Evolutionary conservation across 2,113 vertebrate genomes (phyloP).

Genomic region (Cromileptes altivelis): DNA sequence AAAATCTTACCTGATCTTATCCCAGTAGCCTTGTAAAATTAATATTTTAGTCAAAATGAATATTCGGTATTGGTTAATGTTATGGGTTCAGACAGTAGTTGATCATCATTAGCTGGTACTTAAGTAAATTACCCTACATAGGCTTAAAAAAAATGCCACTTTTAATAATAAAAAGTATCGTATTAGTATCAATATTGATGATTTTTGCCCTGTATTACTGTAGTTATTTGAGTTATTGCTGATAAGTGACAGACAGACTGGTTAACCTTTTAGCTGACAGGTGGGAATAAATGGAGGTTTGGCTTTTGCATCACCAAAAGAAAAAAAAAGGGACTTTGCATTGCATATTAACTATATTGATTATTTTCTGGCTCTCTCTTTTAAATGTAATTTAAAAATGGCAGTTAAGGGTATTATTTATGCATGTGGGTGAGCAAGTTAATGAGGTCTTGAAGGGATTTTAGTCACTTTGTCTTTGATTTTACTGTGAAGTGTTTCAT

Average conservation of each 20-base stretch:
- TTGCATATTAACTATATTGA: background rate
- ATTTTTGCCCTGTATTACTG: too few species aligned
- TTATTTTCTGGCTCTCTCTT: background rate
- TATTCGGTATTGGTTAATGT: too few species aligned
- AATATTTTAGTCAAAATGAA: too few species aligned
- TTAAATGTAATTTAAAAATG: background rate
- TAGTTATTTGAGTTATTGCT: too few species aligned
- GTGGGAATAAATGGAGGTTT: background rate
- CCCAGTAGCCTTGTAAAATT: too few species aligned
- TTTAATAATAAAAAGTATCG: too few species aligned
- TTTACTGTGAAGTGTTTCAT: slow-evolving; percentile 2
- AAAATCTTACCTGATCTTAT: too few species aligned
- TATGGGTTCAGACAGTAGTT: too few species aligned
- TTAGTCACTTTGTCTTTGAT: background rate
- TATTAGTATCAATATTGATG: too few species aligned
- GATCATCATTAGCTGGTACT: too few species aligned
- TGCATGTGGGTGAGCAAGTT: background rate
- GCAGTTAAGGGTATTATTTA: background rate
- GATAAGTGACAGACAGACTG: background rate
- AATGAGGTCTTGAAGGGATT: slow-evolving; percentile 1
- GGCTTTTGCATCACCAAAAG: background rate
- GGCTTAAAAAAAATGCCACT: too few species aligned
- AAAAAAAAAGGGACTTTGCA: background rate
- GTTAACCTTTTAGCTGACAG: slow-evolving; percentile 22
- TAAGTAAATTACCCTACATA: too few species aligned